Evolutionary conservation across 1,140 invertebrate genomes (phyloP).

Genomic region (Steinernema feltiae): DNA sequence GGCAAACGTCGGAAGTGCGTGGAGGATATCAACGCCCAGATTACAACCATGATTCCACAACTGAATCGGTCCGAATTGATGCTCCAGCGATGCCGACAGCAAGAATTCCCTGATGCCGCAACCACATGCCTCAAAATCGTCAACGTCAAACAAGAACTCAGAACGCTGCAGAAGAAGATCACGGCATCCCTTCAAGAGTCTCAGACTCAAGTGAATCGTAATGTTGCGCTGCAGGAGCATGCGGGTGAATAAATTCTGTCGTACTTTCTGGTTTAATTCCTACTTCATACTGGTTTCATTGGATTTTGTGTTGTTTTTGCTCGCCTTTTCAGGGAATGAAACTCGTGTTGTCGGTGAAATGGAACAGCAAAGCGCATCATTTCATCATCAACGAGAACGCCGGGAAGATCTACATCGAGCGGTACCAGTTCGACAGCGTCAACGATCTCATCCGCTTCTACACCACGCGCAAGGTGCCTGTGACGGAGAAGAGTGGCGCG

Average conservation of each 20-base stretch:
- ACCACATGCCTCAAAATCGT: no score
- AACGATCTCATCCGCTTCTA: slow-evolving; percentile 83
- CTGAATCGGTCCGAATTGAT: no score
- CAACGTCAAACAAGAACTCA: slow-evolving; percentile 78
- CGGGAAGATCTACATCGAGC: slow-evolving; percentile 85
- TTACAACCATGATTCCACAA: no score
- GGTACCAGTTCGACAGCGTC: slow-evolving; percentile 81
- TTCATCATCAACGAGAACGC: slow-evolving; percentile 76
- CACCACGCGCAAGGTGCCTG: slow-evolving; percentile 72
- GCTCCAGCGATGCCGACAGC: no score
- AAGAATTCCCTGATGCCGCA: no score
- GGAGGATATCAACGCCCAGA: no score
- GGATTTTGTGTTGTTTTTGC: not conserved
- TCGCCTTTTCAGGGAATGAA: slow-evolving; percentile 61
- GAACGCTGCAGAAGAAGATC: not conserved
- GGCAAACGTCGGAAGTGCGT: no score
- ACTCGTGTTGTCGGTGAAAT: slow-evolving; percentile 80
- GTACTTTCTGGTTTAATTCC: no score
- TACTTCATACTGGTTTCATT: no score
- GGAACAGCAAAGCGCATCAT: slow-evolving; percentile 82
- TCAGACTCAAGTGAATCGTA: no score
- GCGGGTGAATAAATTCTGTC: no score
- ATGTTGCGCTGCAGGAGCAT: no score
- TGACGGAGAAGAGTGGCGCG: slow-evolving; percentile 83
- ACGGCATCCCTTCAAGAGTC: slow-evolving; percentile 69